Evolutionary conservation across 2,113 vertebrate species (phyloP), one percentile per base, ranked within the genome.

Genomic region (Tauraco erythrolophus): DNA sequence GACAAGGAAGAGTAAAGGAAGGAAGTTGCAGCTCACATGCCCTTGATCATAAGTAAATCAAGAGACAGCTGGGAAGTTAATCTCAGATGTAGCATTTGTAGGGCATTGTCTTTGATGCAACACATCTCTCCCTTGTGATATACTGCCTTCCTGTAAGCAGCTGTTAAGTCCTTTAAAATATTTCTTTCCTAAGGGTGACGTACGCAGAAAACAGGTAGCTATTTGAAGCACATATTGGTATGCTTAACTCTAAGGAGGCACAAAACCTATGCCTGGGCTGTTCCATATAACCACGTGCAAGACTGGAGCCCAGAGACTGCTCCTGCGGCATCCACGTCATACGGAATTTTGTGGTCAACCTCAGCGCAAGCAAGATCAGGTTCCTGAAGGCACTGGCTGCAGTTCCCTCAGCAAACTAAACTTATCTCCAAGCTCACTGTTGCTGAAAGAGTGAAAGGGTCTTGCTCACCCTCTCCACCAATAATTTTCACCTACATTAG

Each of bases 1-100:
- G 72, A 87, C 77, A 76, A 81, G 56, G 71, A 94, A 94, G 75
- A 92, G 84, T 56, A 89, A 72, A 92, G 72, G 54, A 95, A 95
- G 79, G 92, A 95, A 87, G 89, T 3, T 92, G 54, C 72, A 72
- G 57, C 60, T 92, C 86, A 69, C 60, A 35, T 75, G 45, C 61
- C 48, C 35, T 57, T 89, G 76, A 78, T 89, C 81, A 45, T 45
- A 68, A 92, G 88, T 48, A 92, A 84, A 92, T 68, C 45, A 71
- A 84, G 76, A 75, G 61, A 60, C 1, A 23, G 53, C 69, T 92
- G 76, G 56, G 39, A 94, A 94, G 77, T 68, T 64, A 84, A 79
- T 92, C 69, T 91, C 88, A 76, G 56, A 51, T 57, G 65, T 41
- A 82, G 57, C 76, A 65, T 72, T 93, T 64, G 58, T 31, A 48